Base-by-base conservation (phyloP, 35 echinoderm and acorn worm genomes). In the Antedon bifida region DNA sequence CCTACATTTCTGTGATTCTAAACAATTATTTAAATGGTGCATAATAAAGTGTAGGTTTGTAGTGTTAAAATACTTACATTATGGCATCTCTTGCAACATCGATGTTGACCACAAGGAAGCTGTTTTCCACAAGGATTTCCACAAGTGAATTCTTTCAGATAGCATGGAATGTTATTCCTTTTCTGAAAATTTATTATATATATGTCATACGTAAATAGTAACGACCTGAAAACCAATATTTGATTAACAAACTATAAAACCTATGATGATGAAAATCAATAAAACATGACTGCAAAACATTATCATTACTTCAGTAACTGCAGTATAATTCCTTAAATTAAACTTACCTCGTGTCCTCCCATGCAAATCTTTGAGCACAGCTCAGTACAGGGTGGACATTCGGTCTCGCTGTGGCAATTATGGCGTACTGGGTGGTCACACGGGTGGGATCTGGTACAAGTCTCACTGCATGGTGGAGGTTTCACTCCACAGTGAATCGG, bases 31-130 rank as follows among this genome's bases (percentile, higher is more conserved):
- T 14, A 42, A 4, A 7, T 7, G 38, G 4, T 4, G 38, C 14
- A 42, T 42, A 42, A 42, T 4, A 42, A 42, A 42, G 4, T 4
- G 38, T 42, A 7, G 38, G 38, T 14, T 4, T 42, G 38, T 14
- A 4, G 4, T 42, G 38, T 7, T 42, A 42, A 4, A 39, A 14
- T 21, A 76, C 83, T 87, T 85, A 97, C 94, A 82, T 83, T 88
- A 46, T 97, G 94, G 42, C 94, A 97, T 34, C 78, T 92, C 85
- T 92, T 97, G 45, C 81, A 80, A 74, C 94, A 97, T n/a, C 36
- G 85, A 82, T 97, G 94, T 34, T 86, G 81, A 12, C 87, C 80
- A 87, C 94, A 97, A 0, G 85, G 74, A 11, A 97, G 79, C 39
- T 77, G 39, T 75, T 89, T 97, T 29, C 79, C 87, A 83, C 94